Evolutionary conservation across 2,888 invertebrate genomes (phyloP).

Genomic region (Idaea aversata): DNA sequence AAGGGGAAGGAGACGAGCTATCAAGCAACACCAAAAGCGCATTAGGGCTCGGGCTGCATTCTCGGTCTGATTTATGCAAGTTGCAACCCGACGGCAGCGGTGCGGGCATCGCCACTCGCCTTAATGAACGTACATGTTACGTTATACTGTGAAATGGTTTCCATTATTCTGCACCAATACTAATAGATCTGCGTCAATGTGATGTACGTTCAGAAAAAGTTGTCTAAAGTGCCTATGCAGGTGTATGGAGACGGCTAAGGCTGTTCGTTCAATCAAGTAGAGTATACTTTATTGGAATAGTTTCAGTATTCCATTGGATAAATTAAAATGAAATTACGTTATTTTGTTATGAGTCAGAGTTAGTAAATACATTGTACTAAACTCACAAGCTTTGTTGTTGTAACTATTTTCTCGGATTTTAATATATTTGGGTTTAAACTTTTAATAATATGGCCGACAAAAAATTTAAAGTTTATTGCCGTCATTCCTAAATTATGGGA

Average conservation of each 20-base stretch:
- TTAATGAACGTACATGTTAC: slow-evolving; percentile 75
- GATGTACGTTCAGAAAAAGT: slow-evolving; percentile 12
- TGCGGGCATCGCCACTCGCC: slow-evolving; percentile 67
- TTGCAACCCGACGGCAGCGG: slow-evolving; percentile 47
- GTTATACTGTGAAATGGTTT: slow-evolving; percentile 67
- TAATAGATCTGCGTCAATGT: slow-evolving; percentile 58
- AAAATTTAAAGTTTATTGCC: too few relatives aligned
- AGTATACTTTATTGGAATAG: too few relatives aligned
- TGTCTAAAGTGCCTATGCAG: background rate
- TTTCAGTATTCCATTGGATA: too few relatives aligned
- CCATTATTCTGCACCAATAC: slow-evolving; percentile 71
- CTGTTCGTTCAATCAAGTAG: background rate
- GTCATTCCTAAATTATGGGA: too few relatives aligned
- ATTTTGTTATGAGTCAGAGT: too few relatives aligned
- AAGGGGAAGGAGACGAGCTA: slow-evolving; percentile 55
- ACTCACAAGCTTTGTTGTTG: too few relatives aligned
- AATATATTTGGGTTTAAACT: too few relatives aligned
- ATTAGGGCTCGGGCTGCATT: slow-evolving; percentile 74
- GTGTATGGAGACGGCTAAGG: background rate
- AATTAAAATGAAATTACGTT: too few relatives aligned
- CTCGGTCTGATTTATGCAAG: slow-evolving; percentile 75
- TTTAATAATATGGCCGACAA: too few relatives aligned
- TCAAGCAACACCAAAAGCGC: slow-evolving; percentile 76
- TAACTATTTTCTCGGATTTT: too few relatives aligned
- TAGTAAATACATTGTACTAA: too few relatives aligned